A percentile compares a stretch with the other conserved stretches of the same genome.
Evolutionary conservation across 2,797 vertebrate genomes (phyloP).

Genomic region (Vultur gryphus): DNA sequence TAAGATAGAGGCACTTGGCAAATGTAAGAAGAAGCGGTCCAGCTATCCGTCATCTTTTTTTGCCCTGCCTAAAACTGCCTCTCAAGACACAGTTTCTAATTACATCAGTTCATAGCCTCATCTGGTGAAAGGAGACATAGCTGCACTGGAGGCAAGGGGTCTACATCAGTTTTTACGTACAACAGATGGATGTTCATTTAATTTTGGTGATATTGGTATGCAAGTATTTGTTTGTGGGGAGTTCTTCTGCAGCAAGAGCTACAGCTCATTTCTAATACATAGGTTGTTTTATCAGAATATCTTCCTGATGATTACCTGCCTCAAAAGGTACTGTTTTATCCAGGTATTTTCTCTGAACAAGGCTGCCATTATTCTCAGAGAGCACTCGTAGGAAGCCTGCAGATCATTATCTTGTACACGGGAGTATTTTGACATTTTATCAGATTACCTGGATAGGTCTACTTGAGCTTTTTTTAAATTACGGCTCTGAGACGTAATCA

Average conservation of each 20-base stretch:
- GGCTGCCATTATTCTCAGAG: neutral
- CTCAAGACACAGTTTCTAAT: neutral
- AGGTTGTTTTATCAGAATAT: neutral
- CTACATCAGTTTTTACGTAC: fast-evolving
- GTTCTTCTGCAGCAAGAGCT: neutral
- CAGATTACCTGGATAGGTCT: conserved; percentile 46
- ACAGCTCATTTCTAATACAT: neutral
- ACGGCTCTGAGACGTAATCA: neutral
- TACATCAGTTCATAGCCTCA: neutral
- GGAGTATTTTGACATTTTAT: conserved; percentile 30
- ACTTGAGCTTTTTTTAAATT: neutral
- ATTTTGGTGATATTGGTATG: neutral
- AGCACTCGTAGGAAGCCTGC: neutral
- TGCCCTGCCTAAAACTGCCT: neutral
- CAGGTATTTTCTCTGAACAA: neutral
- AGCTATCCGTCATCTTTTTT: neutral
- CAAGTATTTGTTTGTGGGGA: neutral
- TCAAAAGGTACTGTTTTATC: neutral
- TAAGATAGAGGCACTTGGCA: neutral
- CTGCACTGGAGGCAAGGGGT: neutral
- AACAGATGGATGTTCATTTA: neutral
- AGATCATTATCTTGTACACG: conserved; percentile 1
- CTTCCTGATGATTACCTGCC: neutral
- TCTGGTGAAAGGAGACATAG: neutral
- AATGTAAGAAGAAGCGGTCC: fast-evolving